phyloP scores from a whole-genome alignment of 2,888 invertebrate species.

The Parnassius smintheus region DNA sequence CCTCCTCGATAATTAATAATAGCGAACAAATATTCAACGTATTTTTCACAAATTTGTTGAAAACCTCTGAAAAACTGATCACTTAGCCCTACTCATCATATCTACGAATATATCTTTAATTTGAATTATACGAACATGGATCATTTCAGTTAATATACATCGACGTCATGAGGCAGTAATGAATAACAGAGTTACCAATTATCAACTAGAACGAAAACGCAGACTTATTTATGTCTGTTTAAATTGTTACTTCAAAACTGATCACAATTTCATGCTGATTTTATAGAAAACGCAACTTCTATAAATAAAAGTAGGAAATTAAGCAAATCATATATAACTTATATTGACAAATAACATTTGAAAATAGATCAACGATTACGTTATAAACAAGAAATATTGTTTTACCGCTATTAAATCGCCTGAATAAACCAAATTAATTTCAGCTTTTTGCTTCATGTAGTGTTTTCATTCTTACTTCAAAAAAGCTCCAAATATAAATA shows the following conservation, averaged over 20 bases:
- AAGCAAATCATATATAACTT: slow-evolving; percentile 12
- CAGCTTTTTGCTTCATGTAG: not conserved
- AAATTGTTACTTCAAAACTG: not conserved
- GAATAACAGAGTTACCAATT: too few species aligned
- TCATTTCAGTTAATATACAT: too few species aligned
- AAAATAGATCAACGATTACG: slow-evolving; percentile 12
- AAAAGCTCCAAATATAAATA: not conserved
- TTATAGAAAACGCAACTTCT: slow-evolving; percentile 3
- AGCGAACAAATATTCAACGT: too few species aligned
- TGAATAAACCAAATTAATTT: slow-evolving; percentile 5
- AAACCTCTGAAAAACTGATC: too few species aligned
- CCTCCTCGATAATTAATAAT: too few species aligned
- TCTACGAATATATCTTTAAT: too few species aligned
- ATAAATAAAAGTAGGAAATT: slow-evolving; percentile 2
- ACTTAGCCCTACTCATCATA: too few species aligned
- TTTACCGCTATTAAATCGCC: slow-evolving; percentile 7
- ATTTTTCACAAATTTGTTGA: too few species aligned
- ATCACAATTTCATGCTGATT: slow-evolving; percentile 8
- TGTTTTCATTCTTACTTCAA: not conserved
- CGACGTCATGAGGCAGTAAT: too few species aligned
- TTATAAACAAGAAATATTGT: slow-evolving; percentile 5
- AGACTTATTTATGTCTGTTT: not conserved
- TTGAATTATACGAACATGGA: too few species aligned
- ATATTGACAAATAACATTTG: slow-evolving; percentile 19
- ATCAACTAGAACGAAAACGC: too few species aligned